Evolutionary conservation across 2,113 vertebrate species (phyloP).

Genomic region (Coptodon bakossiorum): DNA sequence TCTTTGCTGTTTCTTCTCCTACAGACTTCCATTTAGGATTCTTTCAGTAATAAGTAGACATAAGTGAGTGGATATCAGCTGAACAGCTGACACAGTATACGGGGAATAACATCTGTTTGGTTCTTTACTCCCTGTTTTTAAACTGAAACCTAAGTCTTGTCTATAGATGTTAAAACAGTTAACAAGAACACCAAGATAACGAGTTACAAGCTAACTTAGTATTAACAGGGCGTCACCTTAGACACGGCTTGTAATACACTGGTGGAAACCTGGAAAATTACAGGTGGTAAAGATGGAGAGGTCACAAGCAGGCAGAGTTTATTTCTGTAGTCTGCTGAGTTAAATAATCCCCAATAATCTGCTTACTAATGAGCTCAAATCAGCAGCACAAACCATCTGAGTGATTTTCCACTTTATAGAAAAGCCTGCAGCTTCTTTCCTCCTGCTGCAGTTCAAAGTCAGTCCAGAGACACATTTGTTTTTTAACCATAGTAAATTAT

Average conservation of each 20-base stretch:
- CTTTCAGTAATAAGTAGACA: background rate
- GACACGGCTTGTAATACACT: accelerated
- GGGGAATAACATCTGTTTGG: background rate
- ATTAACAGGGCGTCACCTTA: background rate
- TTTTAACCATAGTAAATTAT: background rate
- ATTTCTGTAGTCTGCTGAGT: background rate
- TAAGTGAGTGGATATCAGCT: background rate
- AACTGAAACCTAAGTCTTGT: background rate
- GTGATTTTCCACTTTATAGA: background rate
- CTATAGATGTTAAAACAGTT: background rate
- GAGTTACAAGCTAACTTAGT: background rate
- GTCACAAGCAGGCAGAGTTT: background rate
- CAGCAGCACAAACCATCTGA: background rate
- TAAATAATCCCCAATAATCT: background rate
- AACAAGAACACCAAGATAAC: background rate
- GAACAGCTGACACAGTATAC: background rate
- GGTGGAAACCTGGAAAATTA: background rate
- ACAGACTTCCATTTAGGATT: background rate
- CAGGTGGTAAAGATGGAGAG: background rate
- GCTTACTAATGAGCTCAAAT: background rate
- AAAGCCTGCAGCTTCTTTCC: background rate
- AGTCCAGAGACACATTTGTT: background rate
- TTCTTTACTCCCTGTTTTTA: background rate
- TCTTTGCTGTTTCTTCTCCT: background rate
- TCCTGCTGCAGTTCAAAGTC: background rate